phyloP scores from a whole-genome alignment of 23 tunicate genomes.

The Styela plicata region DNA sequence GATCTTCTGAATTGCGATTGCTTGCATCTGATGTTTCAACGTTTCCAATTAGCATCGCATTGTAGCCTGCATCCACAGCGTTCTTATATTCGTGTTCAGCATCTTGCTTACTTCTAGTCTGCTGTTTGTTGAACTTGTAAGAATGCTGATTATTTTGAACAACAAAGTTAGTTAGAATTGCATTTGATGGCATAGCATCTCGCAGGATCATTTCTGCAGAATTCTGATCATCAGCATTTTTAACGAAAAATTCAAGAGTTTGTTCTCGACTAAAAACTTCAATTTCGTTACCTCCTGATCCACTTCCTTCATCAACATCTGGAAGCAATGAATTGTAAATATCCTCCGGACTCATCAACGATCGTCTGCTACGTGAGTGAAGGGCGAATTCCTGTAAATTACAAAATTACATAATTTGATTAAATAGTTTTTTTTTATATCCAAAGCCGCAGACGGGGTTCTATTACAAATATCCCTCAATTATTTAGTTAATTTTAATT shows the following conservation, averaged over 20 bases:
- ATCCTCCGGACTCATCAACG: conserved; percentile 6
- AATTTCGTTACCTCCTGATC: not conserved
- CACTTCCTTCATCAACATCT: not conserved
- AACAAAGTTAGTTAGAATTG: conserved; percentile 5
- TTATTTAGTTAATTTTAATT: too few relatives aligned
- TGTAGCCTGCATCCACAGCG: not conserved
- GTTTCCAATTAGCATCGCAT: conserved; percentile 12
- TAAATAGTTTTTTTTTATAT: too few relatives aligned
- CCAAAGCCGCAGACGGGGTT: too few relatives aligned
- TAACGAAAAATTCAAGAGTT: conserved; percentile 9
- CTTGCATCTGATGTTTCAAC: not conserved
- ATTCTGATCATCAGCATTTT: not conserved
- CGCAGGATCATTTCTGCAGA: conserved; percentile 14
- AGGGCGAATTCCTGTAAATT: not conserved
- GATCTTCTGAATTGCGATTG: not conserved
- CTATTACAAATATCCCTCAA: too few relatives aligned
- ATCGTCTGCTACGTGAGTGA: not conserved
- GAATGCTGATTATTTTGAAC: conserved; percentile 1
- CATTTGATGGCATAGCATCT: conserved; percentile 9
- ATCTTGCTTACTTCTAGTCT: not conserved
- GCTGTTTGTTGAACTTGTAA: not conserved
- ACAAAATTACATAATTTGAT: not conserved
- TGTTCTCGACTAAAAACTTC: not conserved
- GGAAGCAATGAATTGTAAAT: not conserved
- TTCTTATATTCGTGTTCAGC: conserved; percentile 6